phyloP scores from a whole-genome alignment of 2,113 vertebrate species.

The Scomber japonicus region DNA sequence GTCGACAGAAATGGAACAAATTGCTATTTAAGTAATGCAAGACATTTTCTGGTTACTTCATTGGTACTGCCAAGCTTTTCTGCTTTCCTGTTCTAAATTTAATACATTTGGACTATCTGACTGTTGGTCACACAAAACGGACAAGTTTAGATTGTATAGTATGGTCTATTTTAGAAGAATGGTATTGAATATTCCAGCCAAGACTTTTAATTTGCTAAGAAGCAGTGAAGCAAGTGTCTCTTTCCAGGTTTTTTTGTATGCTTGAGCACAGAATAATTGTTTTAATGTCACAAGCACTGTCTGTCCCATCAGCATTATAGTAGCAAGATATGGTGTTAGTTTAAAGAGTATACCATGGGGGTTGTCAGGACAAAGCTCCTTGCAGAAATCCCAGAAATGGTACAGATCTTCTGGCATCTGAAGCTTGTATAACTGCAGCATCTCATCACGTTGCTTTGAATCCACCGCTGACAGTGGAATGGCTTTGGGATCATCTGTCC shows the following conservation, averaged over 20 bases:
- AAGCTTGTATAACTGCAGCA: constrained; percentile 87
- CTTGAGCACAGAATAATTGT: constrained; percentile 4
- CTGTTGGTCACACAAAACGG: too few species aligned
- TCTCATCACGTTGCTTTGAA: constrained; percentile 84
- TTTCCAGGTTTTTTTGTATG: neutral
- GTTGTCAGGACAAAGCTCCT: constrained; percentile 86
- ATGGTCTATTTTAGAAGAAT: too few species aligned
- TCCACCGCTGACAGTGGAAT: constrained; percentile 43
- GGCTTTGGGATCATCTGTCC: constrained; percentile 54
- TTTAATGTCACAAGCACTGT: constrained; percentile 16
- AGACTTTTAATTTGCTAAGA: constrained; percentile 1
- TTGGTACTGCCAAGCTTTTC: too few species aligned
- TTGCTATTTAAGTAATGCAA: too few species aligned
- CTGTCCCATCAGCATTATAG: neutral
- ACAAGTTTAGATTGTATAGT: too few species aligned
- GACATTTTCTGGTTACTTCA: too few species aligned
- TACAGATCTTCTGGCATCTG: constrained; percentile 94
- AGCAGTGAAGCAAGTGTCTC: neutral
- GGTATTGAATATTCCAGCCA: too few species aligned
- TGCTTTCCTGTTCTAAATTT: too few species aligned
- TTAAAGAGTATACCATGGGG: constrained; percentile 85
- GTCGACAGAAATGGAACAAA: too few species aligned
- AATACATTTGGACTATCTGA: too few species aligned
- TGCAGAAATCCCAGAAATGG: constrained; percentile 95
- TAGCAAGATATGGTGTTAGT: neutral